phyloP scores from a whole-genome alignment of 1,140 invertebrate genomes.

The Aradophagus sp. region DNA sequence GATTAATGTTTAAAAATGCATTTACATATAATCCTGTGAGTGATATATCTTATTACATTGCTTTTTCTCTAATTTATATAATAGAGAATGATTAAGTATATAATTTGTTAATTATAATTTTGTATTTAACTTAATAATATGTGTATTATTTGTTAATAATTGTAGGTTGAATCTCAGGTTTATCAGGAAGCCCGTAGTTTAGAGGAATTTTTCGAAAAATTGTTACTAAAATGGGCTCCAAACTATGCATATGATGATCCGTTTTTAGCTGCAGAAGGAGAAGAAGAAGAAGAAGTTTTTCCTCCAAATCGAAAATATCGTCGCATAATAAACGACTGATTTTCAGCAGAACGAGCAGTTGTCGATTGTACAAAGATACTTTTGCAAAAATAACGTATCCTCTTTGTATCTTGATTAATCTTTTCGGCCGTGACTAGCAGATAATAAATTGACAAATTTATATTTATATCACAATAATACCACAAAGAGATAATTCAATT shows the following conservation, averaged over 20 bases:
- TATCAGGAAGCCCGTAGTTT: conserved; percentile 88
- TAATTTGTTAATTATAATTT: conserved; percentile 3
- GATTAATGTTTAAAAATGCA: conserved; percentile 91
- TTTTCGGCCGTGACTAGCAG: conserved; percentile 4
- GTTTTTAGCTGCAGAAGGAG: conserved; percentile 67
- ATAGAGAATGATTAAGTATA: conserved; percentile 1
- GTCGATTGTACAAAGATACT: conserved; percentile 45
- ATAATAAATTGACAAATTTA: conserved; percentile 25
- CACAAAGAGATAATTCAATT: conserved; percentile 5
- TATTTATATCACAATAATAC: conserved; percentile 28
- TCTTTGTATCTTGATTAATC: conserved; percentile 3
- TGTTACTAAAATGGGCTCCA: conserved; percentile 87
- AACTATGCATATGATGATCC: conserved; percentile 80
- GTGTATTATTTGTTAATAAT: conserved; percentile 8
- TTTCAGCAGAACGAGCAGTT: conserved; percentile 7
- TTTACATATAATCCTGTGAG: conserved; percentile 89
- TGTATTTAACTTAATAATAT: too few species aligned
- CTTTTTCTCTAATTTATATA: too few species aligned
- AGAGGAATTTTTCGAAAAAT: conserved; percentile 89
- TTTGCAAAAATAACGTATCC: conserved; percentile 23
- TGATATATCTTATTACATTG: conserved; percentile 41
- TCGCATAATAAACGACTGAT: conserved; percentile 76
- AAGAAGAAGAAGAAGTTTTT: conserved; percentile 74
- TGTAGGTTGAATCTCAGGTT: conserved; percentile 86
- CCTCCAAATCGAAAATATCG: conserved; percentile 77